A percentile compares a stretch with the other conserved stretches of the same genome.
phyloP scores from a whole-genome alignment of 2,113 vertebrate species.

The Podarcis cretensis region DNA sequence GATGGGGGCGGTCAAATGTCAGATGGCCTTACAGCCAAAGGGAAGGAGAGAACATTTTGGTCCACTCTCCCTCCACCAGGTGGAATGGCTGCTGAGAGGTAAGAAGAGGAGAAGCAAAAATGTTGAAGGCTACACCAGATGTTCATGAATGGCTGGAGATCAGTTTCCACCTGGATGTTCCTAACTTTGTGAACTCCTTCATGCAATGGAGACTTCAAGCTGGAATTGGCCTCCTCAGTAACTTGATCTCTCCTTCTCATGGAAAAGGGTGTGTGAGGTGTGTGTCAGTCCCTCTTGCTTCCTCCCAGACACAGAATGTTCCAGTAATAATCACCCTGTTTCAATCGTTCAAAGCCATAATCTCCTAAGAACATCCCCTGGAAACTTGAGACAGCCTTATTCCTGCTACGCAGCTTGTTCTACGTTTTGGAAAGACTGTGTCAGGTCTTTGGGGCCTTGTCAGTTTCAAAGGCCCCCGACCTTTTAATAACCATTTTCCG shows the following conservation, averaged over 20 bases:
- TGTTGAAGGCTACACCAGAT: background rate
- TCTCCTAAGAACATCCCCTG: background rate
- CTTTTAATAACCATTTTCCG: conserved; percentile 73
- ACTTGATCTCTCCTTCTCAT: too few species aligned
- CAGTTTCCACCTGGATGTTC: background rate
- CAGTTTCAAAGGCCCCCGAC: conserved; percentile 74
- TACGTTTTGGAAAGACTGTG: background rate
- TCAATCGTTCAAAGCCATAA: background rate
- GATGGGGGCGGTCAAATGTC: background rate
- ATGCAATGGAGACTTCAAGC: background rate
- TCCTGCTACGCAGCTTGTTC: rapidly evolving
- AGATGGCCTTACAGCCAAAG: background rate
- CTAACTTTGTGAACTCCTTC: background rate
- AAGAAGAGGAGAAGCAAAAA: too few species aligned
- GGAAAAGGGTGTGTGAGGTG: too few species aligned
- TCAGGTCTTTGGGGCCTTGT: background rate
- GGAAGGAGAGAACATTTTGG: background rate
- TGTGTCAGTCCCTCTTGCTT: background rate
- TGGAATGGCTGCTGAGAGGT: background rate
- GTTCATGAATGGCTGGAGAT: background rate
- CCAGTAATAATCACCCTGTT: rapidly evolving
- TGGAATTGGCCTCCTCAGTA: background rate
- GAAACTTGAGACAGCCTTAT: background rate
- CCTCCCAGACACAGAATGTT: rapidly evolving
- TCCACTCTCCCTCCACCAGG: too few species aligned